Percentiles rank a stretch among this genome's conserved stretches.
These are phyloP conservation scores for Solen grandis DNA, from an alignment of 1,140 invertebrate species.

Conservation along the genomic window DNA sequence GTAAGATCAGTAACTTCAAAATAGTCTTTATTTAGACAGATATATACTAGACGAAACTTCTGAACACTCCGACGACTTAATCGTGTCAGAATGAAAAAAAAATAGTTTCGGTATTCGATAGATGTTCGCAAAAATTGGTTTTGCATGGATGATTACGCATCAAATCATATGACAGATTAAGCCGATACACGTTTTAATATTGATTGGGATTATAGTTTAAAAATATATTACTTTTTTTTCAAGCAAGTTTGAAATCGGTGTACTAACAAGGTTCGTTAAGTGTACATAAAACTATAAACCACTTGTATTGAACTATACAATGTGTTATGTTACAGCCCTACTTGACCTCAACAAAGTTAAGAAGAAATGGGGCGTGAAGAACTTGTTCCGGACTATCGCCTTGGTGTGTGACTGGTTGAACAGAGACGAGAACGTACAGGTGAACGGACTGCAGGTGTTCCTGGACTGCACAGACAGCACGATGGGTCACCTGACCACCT, in stretches of 20 bases:
- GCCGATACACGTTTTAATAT: neutral
- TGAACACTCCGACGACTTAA: neutral
- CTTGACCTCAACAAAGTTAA: conserved; percentile 7
- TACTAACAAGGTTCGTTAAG: too few relatives aligned
- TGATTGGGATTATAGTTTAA: neutral
- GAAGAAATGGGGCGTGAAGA: conserved; percentile 28
- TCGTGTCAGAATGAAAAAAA: neutral
- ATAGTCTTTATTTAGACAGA: neutral
- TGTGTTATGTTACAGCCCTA: neutral
- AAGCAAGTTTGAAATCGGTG: too few relatives aligned
- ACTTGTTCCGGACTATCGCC: neutral
- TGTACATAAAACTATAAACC: neutral
- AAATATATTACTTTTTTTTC: neutral
- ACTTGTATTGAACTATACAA: neutral
- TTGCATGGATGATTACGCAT: neutral
- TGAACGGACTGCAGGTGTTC: conserved; percentile 26
- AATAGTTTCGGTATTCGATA: neutral
- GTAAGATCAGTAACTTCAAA: neutral
- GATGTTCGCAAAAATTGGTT: neutral
- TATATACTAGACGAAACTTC: neutral
- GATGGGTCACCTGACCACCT: conserved; percentile 14
- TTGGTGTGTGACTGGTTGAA: conserved; percentile 28
- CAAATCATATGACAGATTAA: neutral
- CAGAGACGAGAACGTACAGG: conserved; percentile 31
- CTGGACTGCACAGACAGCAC: conserved; percentile 35